Conservation (phyloP, 2,888 invertebrate species). For the Beris morrisii region DNA sequence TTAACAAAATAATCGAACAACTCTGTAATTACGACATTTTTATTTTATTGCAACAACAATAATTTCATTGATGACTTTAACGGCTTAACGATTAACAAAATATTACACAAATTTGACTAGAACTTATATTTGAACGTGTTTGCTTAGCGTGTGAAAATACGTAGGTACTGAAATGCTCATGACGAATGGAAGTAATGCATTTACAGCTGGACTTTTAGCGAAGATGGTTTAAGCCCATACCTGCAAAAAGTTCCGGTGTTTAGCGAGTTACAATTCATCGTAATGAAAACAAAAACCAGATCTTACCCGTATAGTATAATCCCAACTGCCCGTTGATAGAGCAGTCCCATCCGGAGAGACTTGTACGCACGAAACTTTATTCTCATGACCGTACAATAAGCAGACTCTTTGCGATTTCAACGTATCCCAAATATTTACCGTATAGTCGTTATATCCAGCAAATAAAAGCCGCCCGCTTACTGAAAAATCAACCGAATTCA, state of each 20-base stretch:
- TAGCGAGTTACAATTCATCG: no score
- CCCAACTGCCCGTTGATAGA: conserved; percentile 97
- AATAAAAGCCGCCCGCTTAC: conserved; percentile 93
- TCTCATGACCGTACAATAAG: conserved; percentile 93
- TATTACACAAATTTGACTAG: no score
- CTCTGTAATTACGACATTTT: not conserved
- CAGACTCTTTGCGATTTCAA: conserved; percentile 89
- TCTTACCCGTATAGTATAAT: conserved; percentile 81
- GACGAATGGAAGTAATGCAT: no score
- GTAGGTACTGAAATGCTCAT: no score
- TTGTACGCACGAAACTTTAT: conserved; percentile 87
- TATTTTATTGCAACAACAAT: not conserved
- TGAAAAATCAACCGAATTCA: conserved; percentile 97
- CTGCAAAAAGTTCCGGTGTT: no score
- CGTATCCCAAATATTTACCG: conserved; percentile 98
- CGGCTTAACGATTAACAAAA: not conserved
- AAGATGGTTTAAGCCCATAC: no score
- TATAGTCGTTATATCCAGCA: conserved; percentile 98
- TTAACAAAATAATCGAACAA: no score
- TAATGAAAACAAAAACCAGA: no score
- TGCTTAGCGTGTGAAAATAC: no score
- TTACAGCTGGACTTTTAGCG: no score
- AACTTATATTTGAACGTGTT: no score
- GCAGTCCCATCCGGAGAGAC: conserved; percentile 98
- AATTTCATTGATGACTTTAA: not conserved